phyloP scores from a whole-genome alignment of 2,113 vertebrate species.

The mouse (Mus musculus) region DNA sequence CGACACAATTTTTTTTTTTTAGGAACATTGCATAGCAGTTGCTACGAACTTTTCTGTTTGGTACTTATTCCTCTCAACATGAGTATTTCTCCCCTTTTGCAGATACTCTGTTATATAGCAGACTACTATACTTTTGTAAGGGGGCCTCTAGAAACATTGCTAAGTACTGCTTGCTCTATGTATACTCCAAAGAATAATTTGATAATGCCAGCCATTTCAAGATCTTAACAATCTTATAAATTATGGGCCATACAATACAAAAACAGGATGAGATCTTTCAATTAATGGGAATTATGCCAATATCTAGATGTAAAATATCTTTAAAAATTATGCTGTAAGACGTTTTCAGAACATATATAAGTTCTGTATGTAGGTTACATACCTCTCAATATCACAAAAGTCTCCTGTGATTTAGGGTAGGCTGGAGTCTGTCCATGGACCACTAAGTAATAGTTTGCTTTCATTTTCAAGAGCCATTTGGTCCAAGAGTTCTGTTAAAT shows the following conservation, averaged over 20 bases:
- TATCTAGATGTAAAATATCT: background rate
- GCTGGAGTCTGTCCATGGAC: background rate
- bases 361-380: background rate
- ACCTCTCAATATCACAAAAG: background rate
- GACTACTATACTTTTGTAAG: background rate
- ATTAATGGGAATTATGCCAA: background rate
- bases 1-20: background rate
- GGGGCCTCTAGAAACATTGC: background rate
- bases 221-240: background rate
- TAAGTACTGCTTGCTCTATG: background rate
- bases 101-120: background rate
- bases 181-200: background rate
- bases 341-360: slow-evolving; percentile 15
- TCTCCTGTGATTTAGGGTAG: slow-evolving; percentile 24
- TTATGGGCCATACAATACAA: background rate
- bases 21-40: background rate
- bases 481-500: slow-evolving; percentile 19
- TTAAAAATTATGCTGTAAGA: background rate
- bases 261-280: background rate
- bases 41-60: background rate
- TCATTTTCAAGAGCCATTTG: slow-evolving; percentile 40
- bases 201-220: slow-evolving; percentile 8
- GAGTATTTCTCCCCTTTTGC: slow-evolving; percentile 3
- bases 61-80: background rate
- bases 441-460: slow-evolving; percentile 12